Conservation (phyloP, 1,140 invertebrate genomes). For the Glossosoma conforme region DNA sequence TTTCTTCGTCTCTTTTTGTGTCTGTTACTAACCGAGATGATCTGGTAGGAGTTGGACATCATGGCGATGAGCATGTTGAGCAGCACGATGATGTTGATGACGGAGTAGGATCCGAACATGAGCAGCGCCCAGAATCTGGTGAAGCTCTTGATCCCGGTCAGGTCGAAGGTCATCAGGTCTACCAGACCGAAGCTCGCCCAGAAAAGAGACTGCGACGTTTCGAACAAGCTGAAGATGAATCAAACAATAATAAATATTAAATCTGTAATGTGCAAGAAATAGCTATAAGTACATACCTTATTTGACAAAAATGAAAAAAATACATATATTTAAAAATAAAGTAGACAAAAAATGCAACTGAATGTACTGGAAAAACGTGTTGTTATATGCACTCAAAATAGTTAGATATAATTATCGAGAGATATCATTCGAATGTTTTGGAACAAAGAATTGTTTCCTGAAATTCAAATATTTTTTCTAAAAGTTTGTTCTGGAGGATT, state of each 20-base stretch:
- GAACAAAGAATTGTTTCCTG: too few relatives aligned
- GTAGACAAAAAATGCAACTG: too few relatives aligned
- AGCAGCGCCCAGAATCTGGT: conserved; percentile 83
- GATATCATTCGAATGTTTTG: too few relatives aligned
- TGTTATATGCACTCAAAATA: too few relatives aligned
- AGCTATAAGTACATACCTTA: not conserved
- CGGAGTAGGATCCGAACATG: conserved; percentile 85
- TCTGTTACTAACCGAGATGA: conserved; percentile 70
- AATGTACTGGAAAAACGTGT: too few relatives aligned
- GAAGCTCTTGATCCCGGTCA: conserved; percentile 81
- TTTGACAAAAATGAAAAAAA: too few relatives aligned
- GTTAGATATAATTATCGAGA: too few relatives aligned
- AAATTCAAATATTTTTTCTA: too few relatives aligned
- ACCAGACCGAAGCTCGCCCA: conserved; percentile 92
- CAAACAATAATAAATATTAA: not conserved
- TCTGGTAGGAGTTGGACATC: conserved; percentile 94
- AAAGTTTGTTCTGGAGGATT: too few relatives aligned
- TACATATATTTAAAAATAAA: too few relatives aligned
- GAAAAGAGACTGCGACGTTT: conserved; percentile 89
- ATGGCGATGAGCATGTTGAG: conserved; percentile 94
- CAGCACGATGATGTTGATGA: conserved; percentile 88
- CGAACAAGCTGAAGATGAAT: conserved; percentile 70
- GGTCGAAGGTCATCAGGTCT: conserved; percentile 79
- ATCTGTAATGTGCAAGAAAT: not conserved
- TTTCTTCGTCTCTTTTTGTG: too few relatives aligned